Evolutionary conservation across 2,888 invertebrate genomes (phyloP), one percentile per base, ranked within the genome.

Genomic region (Corythucha ciliata): DNA sequence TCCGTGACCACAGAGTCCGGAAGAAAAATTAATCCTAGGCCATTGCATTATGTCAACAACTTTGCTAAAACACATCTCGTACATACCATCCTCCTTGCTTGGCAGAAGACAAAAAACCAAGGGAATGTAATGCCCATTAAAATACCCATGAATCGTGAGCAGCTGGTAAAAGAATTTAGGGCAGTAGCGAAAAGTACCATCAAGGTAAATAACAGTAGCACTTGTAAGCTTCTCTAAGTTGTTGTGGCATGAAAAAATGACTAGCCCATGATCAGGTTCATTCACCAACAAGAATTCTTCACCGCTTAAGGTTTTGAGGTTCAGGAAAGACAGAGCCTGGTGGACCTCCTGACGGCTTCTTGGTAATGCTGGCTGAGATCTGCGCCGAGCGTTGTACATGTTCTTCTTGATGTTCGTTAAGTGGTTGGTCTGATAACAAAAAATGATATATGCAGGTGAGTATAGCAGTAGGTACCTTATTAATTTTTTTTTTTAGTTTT

Each of bases 181-280:
- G 16, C 53, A 22, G 39, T 53, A 55, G n/a, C 45, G 37, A 36
- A 55, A 55, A 22, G 41, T 55, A 14, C 53, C 53, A 48, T 55
- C 55, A 25, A 50, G 36, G 42, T 44, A 34, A 44, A 50, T 32
- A 50, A 44, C 45, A 32, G 36, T 27, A 29, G 49, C 33, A 41
- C 27, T 27, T 33, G 25, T 32, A 27, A 50, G 44, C n/a, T n/a
- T n/a, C n/a, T n/a, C n/a, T n/a, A 32, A n/a, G n/a, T n/a, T n/a
- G n/a, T n/a, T n/a, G n/a, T n/a, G 33, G 36, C 50, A 50, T 33
- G 50, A 50, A 50, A 33, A 50, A 25, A 44, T 44, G 24, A 48
- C 21, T 22, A 50, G 41, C 36, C 36, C 36, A 36, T 36, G 36
- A 36, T 29, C 29, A 10, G 29, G 29, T 8, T 29, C 29, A 29